Evolutionary conservation across 92 coral and sea anemone genomes (phyloP), one percentile per base, ranked within the genome.

Genomic region (Palythoa caribaeorum): DNA sequence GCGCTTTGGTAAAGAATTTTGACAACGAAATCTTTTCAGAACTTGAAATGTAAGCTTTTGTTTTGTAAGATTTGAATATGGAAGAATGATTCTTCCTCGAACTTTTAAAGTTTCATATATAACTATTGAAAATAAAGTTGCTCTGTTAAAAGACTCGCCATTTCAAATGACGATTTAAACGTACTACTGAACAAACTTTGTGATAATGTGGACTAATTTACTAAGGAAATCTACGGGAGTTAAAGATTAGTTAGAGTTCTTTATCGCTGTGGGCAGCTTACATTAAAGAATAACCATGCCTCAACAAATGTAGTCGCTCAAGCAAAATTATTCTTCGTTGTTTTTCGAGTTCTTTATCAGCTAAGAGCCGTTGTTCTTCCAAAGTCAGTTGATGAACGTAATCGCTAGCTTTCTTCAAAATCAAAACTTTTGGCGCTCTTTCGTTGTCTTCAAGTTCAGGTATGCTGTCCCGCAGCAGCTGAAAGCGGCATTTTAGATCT

Each of bases 381-480:
- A 92, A 77, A 19, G 89, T 89, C 15, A 97, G 63, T 76, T 94
- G 95, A 37, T 92, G 96, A 2, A 97, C 99, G 76, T 91, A 97
- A 87, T 97, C 99, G 60, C 98, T 91, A 14, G 99, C 94, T 90
- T 97, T 97, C 83, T 97, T 97, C 52, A 97, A 89, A 75, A 97
- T 95, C 17, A 97, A 91, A 9, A 97, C 99, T 90, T 97, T 97
- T 0, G 99, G 98, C 3, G 99, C 99, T 50, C 99, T 90, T 51
- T 97, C 99, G 84, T 97, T 97, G 38, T 97, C 99, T 78, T 95
- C 98, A 3, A 97, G 86, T 53, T 97, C 99, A 1, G 99, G 99
- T 16, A 97, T 93, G 83, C 98, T 92, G 89, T 97, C 99, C 57
- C 99, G 91, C 8, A 97, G 87, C 11, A 89, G 93, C 77, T 97